Evolutionary conservation across 2,888 invertebrate genomes (phyloP), one percentile per base, ranked within the genome.

Genomic region (Ophion ventricosus): DNA sequence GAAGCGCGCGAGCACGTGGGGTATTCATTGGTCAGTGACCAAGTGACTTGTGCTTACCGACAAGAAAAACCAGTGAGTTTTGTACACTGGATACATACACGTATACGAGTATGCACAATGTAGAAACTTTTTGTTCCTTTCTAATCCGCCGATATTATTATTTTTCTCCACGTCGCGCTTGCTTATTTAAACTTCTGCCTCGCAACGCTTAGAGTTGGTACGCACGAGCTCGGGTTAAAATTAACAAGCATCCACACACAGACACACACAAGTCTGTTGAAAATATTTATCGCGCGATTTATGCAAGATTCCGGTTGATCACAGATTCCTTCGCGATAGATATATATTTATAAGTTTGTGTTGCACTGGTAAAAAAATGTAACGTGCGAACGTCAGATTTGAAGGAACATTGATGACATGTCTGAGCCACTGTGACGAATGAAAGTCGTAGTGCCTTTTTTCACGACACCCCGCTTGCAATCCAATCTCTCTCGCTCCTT

Each of bases 31-130:
- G 76, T 7, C 40, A 64, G 79, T 75, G 40, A 78, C 78, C 64
- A 75, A 78, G 82, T 82, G 84, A 84, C 82, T 84, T 79, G 82
- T 84, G 82, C 29, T 82, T 79, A 80, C 61, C 66, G 80, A 64
- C 35, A 75, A 63, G 72, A 82, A 79, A 83, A 80, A 80, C 70
- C 63, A 43, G 17, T 25, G 81, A 67, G 74, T 57, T 72, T 70
- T 54, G 64, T 75, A 64, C 23, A 35, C 43, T n/a, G 23, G 25
- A 54, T 35, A 26, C n/a, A 64, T 49, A 57, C 61, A 66, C 20
- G 26, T 23, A 20, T 20, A 56, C 57, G 23, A 57, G 26, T 29
- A 49, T 8, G 40, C 57, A 77, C 80, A 76, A 80, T 80, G 64
- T 56, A 35, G 40, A 25, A 69, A 74, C 79, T 79, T 76, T 79